Evolutionary conservation across 2,113 vertebrate species (phyloP).

Genomic region (Corythornis vintsioides): DNA sequence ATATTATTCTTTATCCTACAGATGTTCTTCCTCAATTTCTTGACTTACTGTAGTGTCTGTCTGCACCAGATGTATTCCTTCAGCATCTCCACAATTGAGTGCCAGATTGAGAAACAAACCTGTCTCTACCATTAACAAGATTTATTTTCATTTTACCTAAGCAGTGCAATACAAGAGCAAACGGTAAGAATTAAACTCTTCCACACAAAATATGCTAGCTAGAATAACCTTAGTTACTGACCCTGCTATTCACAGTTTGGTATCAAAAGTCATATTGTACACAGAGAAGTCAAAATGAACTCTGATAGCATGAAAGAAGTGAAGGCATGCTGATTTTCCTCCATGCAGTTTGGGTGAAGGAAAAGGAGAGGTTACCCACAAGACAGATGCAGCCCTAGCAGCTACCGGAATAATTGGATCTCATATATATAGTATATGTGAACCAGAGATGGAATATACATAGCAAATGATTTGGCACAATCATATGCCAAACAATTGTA

Average conservation of each 20-base stretch:
- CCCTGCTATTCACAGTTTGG: neutral
- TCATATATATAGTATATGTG: neutral
- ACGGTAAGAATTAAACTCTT: neutral
- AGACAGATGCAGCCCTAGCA: neutral
- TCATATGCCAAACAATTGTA: neutral
- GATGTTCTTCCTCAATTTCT: slow-evolving; percentile 46
- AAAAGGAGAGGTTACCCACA: slow-evolving; percentile 30
- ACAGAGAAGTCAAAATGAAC: neutral
- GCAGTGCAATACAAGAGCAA: neutral
- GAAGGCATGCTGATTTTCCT: neutral
- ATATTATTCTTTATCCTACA: slow-evolving; percentile 9
- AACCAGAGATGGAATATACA: neutral
- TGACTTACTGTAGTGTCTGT: neutral
- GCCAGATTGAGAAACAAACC: slow-evolving; percentile 11
- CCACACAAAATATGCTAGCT: neutral
- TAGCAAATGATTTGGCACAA: neutral
- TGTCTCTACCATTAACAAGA: slow-evolving; percentile 17
- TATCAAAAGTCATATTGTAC: neutral
- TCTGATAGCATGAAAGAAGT: neutral
- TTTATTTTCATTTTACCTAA: slow-evolving; percentile 27
- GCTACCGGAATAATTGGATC: slow-evolving; percentile 19
- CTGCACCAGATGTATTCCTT: slow-evolving; percentile 34
- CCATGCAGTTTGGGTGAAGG: neutral
- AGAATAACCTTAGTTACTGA: neutral
- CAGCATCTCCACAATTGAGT: slow-evolving; percentile 8